Evolutionary conservation across 2,113 vertebrate species (phyloP).

Genomic region (Lasiurus cinereus): DNA sequence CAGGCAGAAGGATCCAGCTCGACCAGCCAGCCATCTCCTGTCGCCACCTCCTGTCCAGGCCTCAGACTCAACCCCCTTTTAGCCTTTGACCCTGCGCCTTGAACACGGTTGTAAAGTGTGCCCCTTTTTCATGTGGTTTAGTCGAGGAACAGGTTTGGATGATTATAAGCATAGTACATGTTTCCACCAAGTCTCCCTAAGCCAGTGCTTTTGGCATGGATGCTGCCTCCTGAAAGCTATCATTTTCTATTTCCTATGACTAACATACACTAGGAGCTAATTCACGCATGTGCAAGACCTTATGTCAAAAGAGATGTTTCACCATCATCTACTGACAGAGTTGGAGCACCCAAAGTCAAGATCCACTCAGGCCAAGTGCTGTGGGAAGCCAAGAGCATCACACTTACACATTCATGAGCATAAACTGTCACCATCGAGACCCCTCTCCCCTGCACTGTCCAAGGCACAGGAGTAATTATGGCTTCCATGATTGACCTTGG

Average conservation of each 20-base stretch:
- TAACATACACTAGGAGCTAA: background rate
- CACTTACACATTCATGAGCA: fast-evolving
- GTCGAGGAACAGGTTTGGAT: conserved; percentile 84
- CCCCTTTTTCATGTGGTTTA: conserved; percentile 82
- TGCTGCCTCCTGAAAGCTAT: conserved; percentile 81
- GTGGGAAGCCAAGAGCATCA: background rate
- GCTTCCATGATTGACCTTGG: background rate
- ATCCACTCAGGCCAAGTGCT: background rate
- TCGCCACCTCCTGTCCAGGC: conserved; percentile 79
- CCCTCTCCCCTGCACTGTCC: background rate
- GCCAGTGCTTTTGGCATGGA: conserved; percentile 73
- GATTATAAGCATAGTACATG: conserved; percentile 81
- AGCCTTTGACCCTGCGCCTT: conserved; percentile 75
- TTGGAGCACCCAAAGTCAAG: background rate
- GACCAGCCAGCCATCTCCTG: conserved; percentile 78
- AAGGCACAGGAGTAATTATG: background rate
- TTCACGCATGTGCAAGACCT: background rate
- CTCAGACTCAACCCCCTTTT: conserved; percentile 77
- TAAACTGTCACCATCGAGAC: fast-evolving
- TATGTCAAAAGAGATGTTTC: background rate
- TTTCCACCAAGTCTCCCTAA: conserved; percentile 83
- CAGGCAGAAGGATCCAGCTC: conserved; percentile 10
- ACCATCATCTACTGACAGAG: background rate
- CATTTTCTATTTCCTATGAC: conserved; percentile 77
- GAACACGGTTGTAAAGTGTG: conserved; percentile 75